Conservation (phyloP, 2,797 vertebrate species). For the Meriones psammophilus region DNA sequence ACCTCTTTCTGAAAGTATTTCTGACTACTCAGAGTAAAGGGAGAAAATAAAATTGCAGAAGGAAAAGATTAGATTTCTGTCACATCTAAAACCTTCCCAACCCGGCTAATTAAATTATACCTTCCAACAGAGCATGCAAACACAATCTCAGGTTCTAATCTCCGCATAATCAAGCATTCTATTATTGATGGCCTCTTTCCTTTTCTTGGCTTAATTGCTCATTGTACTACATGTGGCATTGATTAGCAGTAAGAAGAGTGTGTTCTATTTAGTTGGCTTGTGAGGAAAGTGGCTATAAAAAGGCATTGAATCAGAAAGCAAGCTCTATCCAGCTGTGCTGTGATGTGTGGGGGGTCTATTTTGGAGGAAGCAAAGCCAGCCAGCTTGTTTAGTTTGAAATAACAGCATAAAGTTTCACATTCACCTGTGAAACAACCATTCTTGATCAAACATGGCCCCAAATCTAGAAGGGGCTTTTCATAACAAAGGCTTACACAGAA, state of each 20-base stretch:
- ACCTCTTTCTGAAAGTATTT: conserved; percentile 24
- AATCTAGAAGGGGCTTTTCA: neutral
- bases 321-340: conserved; percentile 73
- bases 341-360: neutral
- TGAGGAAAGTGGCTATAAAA: conserved; percentile 76
- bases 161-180: conserved; percentile 71
- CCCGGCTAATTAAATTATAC: conserved; percentile 81
- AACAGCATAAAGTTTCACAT: conserved; percentile 46
- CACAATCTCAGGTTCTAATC: conserved; percentile 79
- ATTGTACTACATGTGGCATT: conserved; percentile 75
- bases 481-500: neutral
- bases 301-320: conserved; percentile 66
- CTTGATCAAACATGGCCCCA: conserved; percentile 19
- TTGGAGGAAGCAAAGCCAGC: conserved; percentile 31
- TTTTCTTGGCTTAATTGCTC: conserved; percentile 73
- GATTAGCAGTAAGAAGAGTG: conserved; percentile 73
- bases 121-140: conserved; percentile 79
- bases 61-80: conserved; percentile 67
- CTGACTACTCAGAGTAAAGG: conserved; percentile 27
- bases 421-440: conserved; percentile 1
- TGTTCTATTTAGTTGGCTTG: conserved; percentile 74
- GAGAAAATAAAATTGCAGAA: neutral
- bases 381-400: conserved; percentile 63
- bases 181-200: conserved; percentile 75
- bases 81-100: conserved; percentile 69